Base-by-base conservation (phyloP, 2,888 invertebrate species). In the Epsilonema sp. region DNA sequence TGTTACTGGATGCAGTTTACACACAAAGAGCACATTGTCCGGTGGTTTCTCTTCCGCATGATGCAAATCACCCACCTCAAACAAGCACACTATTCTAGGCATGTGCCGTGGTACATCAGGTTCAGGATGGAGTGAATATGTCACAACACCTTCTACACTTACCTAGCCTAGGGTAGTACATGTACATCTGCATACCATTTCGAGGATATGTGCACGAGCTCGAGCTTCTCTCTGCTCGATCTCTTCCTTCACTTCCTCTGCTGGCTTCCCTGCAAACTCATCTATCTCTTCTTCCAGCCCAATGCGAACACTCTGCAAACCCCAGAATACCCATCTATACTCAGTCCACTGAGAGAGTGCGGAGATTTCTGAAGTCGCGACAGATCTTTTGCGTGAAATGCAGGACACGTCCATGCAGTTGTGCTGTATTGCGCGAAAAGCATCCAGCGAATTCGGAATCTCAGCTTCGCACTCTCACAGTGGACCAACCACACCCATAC, bases 21-120 rank as follows among this genome's bases (percentile, higher is more conserved):
- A 99, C 26, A 99, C 87, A 71, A 99, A 99, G 0, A 99, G 72
- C 2, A 99, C 92, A 73, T 97, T 94, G 70, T 99, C 97, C 5
- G 94, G 92, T 0, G 97, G 97, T 4, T 86, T 87, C 67, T 90
- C 82, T 50, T 97, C 92, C 16, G 86, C 92, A 71, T 90, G 84
- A 0, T 92, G 92, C 48, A 97, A 73, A 67, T 97, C 97, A 0
- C 94, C 94, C 22, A 94, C 62, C 68, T 67, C 45, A 42, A 46
- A 26, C 13, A n/a, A 45, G 11, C 8, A 8, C 16, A 31, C 31
- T 31, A n/a, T n/a, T n/a, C n/a, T n/a, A n/a, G n/a, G n/a, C n/a
- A n/a, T n/a, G n/a, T n/a, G n/a, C n/a, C n/a, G n/a, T n/a, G n/a
- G n/a, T n/a, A n/a, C n/a, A n/a, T n/a, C n/a, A n/a, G n/a, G n/a